Evolutionary conservation across 2,113 vertebrate species (phyloP), one percentile per base, ranked within the genome.

Genomic region (Mastomys coucha): DNA sequence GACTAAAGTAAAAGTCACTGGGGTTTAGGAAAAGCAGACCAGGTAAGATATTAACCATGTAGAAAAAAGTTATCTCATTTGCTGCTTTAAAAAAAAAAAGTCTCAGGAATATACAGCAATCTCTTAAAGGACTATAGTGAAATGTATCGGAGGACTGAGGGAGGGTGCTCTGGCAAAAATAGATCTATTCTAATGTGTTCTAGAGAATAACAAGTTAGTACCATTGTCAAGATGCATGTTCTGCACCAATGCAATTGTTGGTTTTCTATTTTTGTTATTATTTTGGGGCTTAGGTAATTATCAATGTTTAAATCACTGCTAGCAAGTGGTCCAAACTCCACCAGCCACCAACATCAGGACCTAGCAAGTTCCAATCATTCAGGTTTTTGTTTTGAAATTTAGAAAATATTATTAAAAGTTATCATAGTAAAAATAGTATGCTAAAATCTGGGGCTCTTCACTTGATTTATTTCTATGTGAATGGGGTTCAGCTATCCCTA

Each of bases 31-130:
- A 98, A 98, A 98, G 98, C 98, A 98, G 98, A 98, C 98, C 98
- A 98, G 98, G 98, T 98, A 98, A 98, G 98, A 97, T 98, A 99
- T 98, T 98, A 98, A 99, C 98, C 98, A 99, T 96, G 98, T 99
- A 99, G 98, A 99, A 99, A 99, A 99, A 98, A 98, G 97, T 98
- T 98, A 98, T 98, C 89, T 97, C 94, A 98, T 98, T 98, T 98
- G 75, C 81, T 97, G 96, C 33, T 36, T 98, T 98, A 98, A 97
- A 98, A 98, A 98, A 98, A 98, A 99, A 99, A 99, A 98, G 98
- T 99, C 98, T 98, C 98, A 99, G 98, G 98, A 98, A 98, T 98
- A 98, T 99, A 99, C 98, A 99, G 98, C 99, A 98, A 98, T 99
- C 98, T 98, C 98, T 98, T 97, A 98, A 99, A 98, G 98, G 98